Base-by-base conservation (phyloP, 2,888 invertebrate genomes). In the Isoperla grammatica region DNA sequence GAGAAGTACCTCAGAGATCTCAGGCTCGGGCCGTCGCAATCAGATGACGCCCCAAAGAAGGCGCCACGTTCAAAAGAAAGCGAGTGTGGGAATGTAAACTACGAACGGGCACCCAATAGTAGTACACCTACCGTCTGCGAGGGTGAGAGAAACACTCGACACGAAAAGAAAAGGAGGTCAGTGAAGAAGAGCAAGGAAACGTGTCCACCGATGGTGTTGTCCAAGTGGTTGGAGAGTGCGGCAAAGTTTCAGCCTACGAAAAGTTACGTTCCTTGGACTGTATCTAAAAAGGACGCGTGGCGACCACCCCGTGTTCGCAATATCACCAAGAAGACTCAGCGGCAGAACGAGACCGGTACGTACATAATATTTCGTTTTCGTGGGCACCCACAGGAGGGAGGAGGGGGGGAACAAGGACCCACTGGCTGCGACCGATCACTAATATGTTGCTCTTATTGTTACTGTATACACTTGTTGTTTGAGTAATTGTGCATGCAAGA, bases 191-290 rank as follows among this genome's bases (percentile, higher is more conserved):
- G 22, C 15, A 15, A 45, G 13, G 57, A 48, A 13, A 40, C 20
- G 19, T 17, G 29, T 20, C 55, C 37, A 17, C 61, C 61, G 9
- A 77, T 85, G 40, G 80, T 86, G 69, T 77, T 88, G 12, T 83
- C 84, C 45, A 87, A 87, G 70, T 88, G 88, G 88, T 72, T 87
- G 50, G 85, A 87, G 69, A 88, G 87, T 69, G 86, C 88, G 0
- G 87, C 83, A 0, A 81, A 85, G 64, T 88, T 87, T 71, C 83
- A 83, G 64, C 88, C 87, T 0, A 82, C 83, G 65, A 85, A 86
- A 69, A 82, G 81, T 59, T 87, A 86, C 69, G 80, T 85, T 1
- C 83, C 84, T 73, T 86, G 86, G 86, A 46, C 59, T 15, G 54
- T 48, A 19, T 8, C 23, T 1, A 62, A 57, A 20, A 62, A 63